phyloP scores from a whole-genome alignment of 2,113 vertebrate genomes.

The Pelecanoides urinatrix region DNA sequence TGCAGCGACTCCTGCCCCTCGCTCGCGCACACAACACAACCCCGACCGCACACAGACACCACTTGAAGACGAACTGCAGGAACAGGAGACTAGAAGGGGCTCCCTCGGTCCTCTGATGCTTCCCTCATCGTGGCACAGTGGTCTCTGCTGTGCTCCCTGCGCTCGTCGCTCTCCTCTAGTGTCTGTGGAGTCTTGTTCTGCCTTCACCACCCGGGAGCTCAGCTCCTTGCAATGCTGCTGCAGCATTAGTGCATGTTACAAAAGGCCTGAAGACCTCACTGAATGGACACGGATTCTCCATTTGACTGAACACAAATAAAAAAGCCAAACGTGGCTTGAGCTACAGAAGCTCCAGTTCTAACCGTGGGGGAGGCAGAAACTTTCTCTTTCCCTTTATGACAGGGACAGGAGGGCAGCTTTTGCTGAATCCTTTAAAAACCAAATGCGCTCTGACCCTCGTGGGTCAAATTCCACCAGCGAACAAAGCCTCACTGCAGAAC shows the following conservation, averaged over 20 bases:
- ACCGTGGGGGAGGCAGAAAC: fast-evolving
- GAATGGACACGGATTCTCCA: fast-evolving
- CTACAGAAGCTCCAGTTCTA: too few relatives aligned
- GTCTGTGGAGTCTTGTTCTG: neutral
- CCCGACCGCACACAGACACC: neutral
- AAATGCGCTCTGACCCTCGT: too few relatives aligned
- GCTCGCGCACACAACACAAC: fast-evolving
- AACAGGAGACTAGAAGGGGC: fast-evolving
- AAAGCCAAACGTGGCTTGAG: neutral
- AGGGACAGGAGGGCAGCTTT: neutral
- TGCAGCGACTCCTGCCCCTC: fast-evolving
- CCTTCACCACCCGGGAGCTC: fast-evolving
- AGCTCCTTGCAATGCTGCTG: fast-evolving
- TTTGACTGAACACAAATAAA: fast-evolving
- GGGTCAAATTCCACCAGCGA: too few relatives aligned
- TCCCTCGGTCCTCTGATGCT: fast-evolving
- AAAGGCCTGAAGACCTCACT: too few relatives aligned
- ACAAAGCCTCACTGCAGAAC: too few relatives aligned
- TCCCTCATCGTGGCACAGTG: fast-evolving
- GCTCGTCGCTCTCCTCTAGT: fast-evolving
- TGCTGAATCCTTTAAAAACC: neutral
- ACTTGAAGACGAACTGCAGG: fast-evolving
- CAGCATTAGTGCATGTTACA: fast-evolving
- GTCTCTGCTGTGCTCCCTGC: neutral
- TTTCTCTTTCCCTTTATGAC: neutral